phyloP scores from a whole-genome alignment of 2,797 vertebrate species.

The Emydoidea blandingii region DNA sequence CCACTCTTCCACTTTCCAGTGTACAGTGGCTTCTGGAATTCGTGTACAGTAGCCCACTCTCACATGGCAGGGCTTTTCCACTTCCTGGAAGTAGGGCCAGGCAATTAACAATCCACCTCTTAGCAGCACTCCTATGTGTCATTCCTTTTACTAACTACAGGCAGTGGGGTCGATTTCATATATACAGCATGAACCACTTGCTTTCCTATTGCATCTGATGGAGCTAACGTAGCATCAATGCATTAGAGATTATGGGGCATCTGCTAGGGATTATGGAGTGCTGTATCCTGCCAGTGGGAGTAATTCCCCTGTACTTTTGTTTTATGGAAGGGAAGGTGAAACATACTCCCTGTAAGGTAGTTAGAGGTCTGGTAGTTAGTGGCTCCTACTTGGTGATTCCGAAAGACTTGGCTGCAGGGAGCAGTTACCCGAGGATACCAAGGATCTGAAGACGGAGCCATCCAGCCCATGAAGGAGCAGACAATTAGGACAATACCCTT shows the following conservation, averaged over 20 bases:
- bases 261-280: no score
- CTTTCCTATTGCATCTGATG: neutral
- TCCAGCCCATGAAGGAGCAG: neutral
- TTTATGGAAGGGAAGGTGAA: neutral
- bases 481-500: neutral
- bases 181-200: neutral
- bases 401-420: neutral
- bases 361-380: neutral
- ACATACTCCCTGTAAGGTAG: neutral
- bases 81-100: neutral
- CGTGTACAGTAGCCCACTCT: fast-evolving
- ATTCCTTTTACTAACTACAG: fast-evolving
- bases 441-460: neutral
- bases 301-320: no score
- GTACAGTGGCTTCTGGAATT: neutral
- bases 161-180: neutral
- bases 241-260: neutral
- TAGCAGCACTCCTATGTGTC: fast-evolving
- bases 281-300: no score
- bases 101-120: neutral
- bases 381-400: neutral
- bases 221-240: neutral
- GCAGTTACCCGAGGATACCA: neutral
- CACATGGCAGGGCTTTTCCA: neutral
- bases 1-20: neutral